phyloP scores from a whole-genome alignment of 2,888 invertebrate species.

The Euclidia mi region DNA sequence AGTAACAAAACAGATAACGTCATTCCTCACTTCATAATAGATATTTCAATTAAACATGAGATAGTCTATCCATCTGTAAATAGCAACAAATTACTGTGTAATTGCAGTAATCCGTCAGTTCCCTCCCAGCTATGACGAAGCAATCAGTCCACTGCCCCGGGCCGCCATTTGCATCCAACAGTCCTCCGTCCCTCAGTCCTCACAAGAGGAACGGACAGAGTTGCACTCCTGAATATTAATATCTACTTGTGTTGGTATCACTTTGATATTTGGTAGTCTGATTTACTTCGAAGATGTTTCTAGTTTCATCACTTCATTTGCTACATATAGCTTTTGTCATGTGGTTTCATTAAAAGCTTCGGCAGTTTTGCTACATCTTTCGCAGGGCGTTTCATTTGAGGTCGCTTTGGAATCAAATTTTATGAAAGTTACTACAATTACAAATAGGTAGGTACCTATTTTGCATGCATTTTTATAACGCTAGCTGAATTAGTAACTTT shows the following conservation, averaged over 20 bases:
- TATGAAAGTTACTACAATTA: no score
- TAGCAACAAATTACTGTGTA: slow-evolving; percentile 54
- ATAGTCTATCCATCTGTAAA: slow-evolving; percentile 39
- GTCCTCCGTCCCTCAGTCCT: no score
- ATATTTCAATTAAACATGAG: slow-evolving; percentile 47
- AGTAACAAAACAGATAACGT: no score
- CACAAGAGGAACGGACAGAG: slow-evolving; percentile 15
- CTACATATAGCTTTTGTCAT: neutral
- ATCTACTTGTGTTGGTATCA: slow-evolving; percentile 37
- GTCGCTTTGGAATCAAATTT: no score
- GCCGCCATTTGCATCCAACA: slow-evolving; percentile 49
- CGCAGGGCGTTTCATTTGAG: no score
- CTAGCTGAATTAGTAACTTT: no score
- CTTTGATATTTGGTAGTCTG: slow-evolving; percentile 46
- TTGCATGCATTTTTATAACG: no score
- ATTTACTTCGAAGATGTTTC: slow-evolving; percentile 15
- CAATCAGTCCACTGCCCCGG: slow-evolving; percentile 51
- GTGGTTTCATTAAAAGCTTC: no score
- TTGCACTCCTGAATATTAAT: slow-evolving; percentile 51
- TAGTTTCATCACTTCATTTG: slow-evolving; percentile 2
- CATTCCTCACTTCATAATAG: slow-evolving; percentile 4
- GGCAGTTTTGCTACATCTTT: no score
- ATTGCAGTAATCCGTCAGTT: slow-evolving; percentile 55
- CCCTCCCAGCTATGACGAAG: slow-evolving; percentile 35
- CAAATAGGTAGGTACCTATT: no score